Percentiles rank a stretch among this genome's conserved stretches.
Conservation (phyloP, 2,888 invertebrate species). For the Ormyrus labotus region DNA sequence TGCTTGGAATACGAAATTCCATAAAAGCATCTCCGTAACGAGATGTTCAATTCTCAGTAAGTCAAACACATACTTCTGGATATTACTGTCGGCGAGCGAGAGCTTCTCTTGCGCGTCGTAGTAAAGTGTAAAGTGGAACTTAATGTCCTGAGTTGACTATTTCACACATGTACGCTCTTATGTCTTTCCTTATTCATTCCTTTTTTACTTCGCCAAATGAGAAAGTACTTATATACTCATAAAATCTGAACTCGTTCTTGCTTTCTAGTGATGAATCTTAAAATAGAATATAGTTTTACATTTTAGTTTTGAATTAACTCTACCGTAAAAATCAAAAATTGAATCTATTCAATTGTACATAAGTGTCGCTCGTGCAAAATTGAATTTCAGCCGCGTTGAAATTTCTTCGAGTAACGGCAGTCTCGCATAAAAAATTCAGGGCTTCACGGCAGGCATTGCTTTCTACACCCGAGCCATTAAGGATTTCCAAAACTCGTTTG, state of each 20-base stretch:
- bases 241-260: no score
- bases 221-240: no score
- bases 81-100: conserved; percentile 1
- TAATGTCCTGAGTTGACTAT: neutral
- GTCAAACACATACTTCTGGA: neutral
- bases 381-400: neutral
- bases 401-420: neutral
- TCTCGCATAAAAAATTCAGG: conserved; percentile 14
- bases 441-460: conserved; percentile 11
- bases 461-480: conserved; percentile 18
- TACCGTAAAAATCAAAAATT: no score
- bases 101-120: neutral
- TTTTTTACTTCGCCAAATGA: neutral
- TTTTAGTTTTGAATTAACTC: no score
- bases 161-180: neutral
- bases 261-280: no score
- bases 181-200: conserved; percentile 18
- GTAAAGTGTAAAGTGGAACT: conserved; percentile 6
- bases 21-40: neutral
- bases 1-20: neutral
- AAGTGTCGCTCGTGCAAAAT: no score
- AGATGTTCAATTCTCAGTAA: neutral
- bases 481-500: conserved; percentile 33
- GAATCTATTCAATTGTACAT: no score
- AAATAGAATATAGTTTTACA: no score